Evolutionary conservation across 2,888 invertebrate genomes (phyloP).

Genomic region (Salpingus planirostris): DNA sequence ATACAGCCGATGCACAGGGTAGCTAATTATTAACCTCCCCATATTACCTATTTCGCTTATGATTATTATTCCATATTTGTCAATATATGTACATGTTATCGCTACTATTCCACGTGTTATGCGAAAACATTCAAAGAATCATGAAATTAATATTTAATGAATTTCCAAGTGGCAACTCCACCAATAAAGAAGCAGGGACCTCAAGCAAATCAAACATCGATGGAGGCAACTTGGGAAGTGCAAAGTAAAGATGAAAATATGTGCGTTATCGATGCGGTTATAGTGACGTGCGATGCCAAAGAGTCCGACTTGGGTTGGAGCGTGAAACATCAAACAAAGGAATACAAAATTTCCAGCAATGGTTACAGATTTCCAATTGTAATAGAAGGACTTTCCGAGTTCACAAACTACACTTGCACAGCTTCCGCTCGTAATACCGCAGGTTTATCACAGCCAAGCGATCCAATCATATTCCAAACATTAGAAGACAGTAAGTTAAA

Average conservation of each 20-base stretch:
- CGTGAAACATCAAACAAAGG: background rate
- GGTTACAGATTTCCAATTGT: background rate
- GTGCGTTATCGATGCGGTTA: background rate
- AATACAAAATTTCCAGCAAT: background rate
- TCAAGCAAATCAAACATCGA: background rate
- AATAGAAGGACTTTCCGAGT: constrained; percentile 5
- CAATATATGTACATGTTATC: too few species aligned
- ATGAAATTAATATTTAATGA: too few species aligned
- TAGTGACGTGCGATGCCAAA: background rate
- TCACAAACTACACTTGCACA: constrained; percentile 8
- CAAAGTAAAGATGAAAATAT: background rate
- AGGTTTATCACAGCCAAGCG: background rate
- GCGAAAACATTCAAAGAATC: too few species aligned
- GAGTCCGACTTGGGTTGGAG: background rate
- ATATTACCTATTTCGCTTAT: too few species aligned
- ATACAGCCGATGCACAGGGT: too few species aligned
- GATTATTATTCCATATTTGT: too few species aligned
- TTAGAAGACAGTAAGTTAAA: background rate
- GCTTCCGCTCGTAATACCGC: constrained; percentile 3
- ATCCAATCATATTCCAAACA: background rate
- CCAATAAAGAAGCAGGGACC: background rate
- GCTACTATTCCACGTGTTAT: too few species aligned
- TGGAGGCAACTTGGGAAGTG: background rate
- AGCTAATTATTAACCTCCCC: too few species aligned
- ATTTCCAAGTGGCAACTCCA: background rate